These are phyloP conservation scores for Nothocercus julius DNA, from an alignment of 2,113 vertebrate species.

Conservation along the genomic window DNA sequence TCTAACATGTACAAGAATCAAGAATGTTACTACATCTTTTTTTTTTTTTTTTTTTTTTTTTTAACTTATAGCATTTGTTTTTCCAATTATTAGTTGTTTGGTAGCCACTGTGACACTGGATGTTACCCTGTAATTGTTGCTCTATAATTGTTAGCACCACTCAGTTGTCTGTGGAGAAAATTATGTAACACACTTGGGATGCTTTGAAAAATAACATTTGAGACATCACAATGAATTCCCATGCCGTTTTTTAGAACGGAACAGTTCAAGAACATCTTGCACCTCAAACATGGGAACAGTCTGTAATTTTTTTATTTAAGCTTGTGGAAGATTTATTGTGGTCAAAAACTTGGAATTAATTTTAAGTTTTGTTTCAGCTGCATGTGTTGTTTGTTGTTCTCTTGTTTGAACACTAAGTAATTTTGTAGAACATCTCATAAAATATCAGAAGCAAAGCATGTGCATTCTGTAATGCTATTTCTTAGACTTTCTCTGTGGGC, in stretches of 20 bases:
- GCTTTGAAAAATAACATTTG: slow-evolving; percentile 63
- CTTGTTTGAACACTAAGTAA: not conserved
- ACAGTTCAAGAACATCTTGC: slow-evolving; percentile 68
- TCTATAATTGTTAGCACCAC: slow-evolving; percentile 32
- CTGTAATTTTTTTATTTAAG: slow-evolving; percentile 52
- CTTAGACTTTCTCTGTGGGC: not conserved
- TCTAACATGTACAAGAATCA: not conserved
- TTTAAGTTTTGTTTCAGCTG: not conserved
- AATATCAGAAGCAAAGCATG: not conserved
- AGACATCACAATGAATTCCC: slow-evolving; percentile 66
- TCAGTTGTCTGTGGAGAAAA: slow-evolving; percentile 30
- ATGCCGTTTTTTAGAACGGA: slow-evolving; percentile 49
- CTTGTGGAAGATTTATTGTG: slow-evolving; percentile 27
- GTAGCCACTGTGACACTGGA: not conserved
- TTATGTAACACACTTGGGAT: slow-evolving; percentile 48
- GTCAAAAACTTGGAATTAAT: slow-evolving; percentile 56
- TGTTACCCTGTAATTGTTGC: not conserved
- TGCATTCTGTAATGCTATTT: not conserved
- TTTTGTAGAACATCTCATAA: slow-evolving; percentile 11
- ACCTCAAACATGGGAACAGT: slow-evolving; percentile 56
- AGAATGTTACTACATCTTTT: not conserved
- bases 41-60: too few relatives aligned
- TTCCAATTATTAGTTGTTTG: slow-evolving; percentile 1
- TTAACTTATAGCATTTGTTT: not conserved
- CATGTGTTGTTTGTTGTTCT: slow-evolving; percentile 21